phyloP scores from a whole-genome alignment of 2,888 invertebrate genomes.

The Netelia virgata region DNA sequence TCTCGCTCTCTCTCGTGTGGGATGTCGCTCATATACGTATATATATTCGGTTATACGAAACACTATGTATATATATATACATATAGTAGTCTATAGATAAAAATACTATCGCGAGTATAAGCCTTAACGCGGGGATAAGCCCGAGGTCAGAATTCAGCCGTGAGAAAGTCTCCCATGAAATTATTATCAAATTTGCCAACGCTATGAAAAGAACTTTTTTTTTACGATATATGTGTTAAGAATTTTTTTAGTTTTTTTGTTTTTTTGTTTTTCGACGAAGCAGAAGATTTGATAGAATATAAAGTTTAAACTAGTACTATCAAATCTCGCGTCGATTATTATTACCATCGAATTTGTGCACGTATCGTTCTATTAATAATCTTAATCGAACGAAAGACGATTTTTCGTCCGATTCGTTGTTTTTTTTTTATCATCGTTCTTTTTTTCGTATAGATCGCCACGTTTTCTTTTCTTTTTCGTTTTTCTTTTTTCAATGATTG shows the following conservation, averaged over 20 bases:
- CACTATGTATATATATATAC: background rate
- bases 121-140: constrained; percentile 45
- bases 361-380: no score
- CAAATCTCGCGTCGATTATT: background rate
- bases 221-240: no score
- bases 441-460: background rate
- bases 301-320: background rate
- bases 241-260: background rate
- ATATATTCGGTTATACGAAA: constrained; percentile 25
- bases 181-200: constrained; percentile 31
- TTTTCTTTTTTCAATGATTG: constrained; percentile 33
- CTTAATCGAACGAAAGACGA: background rate
- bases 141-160: constrained; percentile 7
- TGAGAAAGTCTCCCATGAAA: constrained; percentile 43
- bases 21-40: constrained; percentile 36
- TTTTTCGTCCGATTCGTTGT: background rate
- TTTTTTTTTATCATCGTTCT: background rate
- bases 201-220: background rate
- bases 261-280: background rate
- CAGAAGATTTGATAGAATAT: background rate
- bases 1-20: constrained; percentile 36
- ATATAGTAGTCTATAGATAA: constrained; percentile 40
- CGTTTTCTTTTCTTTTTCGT: background rate
- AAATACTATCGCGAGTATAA: constrained; percentile 51
- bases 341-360: no score